Evolutionary conservation across 1,140 invertebrate genomes (phyloP).

Genomic region (Apocrypta bakeri): DNA sequence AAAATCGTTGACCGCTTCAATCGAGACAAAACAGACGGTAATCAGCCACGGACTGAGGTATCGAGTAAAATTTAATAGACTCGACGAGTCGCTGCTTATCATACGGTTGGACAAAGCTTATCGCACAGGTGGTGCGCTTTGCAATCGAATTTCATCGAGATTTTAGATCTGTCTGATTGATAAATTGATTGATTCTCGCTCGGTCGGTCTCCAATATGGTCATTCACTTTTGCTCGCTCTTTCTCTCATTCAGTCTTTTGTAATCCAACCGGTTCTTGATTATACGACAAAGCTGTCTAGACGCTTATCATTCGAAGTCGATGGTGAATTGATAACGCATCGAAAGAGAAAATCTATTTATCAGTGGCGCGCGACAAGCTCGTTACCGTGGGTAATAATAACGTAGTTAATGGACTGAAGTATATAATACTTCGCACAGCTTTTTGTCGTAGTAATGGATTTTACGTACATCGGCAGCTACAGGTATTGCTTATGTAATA

Average conservation of each 20-base stretch:
- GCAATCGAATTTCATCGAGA: background rate
- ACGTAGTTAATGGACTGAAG: too few species aligned
- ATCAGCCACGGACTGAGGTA: background rate
- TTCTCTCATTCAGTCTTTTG: too few species aligned
- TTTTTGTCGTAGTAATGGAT: too few species aligned
- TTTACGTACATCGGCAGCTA: too few species aligned
- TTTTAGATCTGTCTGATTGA: background rate
- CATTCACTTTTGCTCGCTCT: background rate
- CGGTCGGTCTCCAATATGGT: background rate
- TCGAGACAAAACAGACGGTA: background rate
- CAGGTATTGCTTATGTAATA: too few species aligned
- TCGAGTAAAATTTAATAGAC: background rate
- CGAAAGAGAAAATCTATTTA: background rate
- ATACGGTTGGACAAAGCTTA: conserved; percentile 11
- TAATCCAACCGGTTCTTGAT: too few species aligned
- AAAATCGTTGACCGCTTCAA: background rate
- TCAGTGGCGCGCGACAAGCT: background rate
- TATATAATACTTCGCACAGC: too few species aligned
- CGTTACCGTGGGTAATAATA: too few species aligned
- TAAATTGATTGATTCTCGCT: background rate
- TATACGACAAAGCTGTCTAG: background rate
- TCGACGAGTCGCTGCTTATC: conserved; percentile 18
- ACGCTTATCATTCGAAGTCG: background rate
- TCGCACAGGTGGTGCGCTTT: background rate
- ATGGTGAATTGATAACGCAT: background rate